Conservation (phyloP, 1,140 invertebrate species). For the Heliconius eleuchia region DNA sequence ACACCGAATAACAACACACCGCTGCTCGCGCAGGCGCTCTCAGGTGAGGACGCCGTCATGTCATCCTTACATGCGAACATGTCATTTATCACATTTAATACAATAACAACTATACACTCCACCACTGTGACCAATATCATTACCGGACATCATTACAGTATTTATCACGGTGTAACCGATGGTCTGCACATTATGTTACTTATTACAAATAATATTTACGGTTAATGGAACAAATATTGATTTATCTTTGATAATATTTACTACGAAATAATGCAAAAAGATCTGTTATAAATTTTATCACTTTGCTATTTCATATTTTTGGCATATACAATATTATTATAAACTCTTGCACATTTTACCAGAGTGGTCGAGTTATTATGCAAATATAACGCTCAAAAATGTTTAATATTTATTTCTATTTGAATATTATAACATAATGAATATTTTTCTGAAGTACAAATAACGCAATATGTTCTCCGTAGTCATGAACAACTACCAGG, state of each 20-base stretch:
- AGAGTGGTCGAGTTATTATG: background rate
- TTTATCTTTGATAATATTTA: background rate
- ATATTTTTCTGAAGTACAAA: background rate
- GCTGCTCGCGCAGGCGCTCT: conserved; percentile 95
- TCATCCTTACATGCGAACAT: conserved; percentile 31
- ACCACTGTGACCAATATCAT: conserved; percentile 19
- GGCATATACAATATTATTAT: background rate
- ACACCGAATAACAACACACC: conserved; percentile 97
- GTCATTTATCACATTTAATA: conserved; percentile 33
- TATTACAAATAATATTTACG: conserved; percentile 7
- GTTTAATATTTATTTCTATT: no score
- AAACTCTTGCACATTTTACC: background rate
- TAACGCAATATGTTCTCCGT: conserved; percentile 42
- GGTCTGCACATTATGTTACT: background rate
- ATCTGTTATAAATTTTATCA: background rate
- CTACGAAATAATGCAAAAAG: background rate
- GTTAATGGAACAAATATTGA: background rate
- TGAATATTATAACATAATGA: no score
- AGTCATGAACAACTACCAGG: conserved; percentile 98
- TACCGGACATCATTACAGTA: conserved; percentile 19
- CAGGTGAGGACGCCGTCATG: conserved; percentile 86
- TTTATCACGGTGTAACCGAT: conserved; percentile 9
- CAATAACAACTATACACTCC: conserved; percentile 22
- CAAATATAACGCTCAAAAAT: no score
- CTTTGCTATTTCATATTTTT: background rate